phyloP scores from a whole-genome alignment of 53 echinoderm and acorn worm genomes.

The Luidia sarsii region DNA sequence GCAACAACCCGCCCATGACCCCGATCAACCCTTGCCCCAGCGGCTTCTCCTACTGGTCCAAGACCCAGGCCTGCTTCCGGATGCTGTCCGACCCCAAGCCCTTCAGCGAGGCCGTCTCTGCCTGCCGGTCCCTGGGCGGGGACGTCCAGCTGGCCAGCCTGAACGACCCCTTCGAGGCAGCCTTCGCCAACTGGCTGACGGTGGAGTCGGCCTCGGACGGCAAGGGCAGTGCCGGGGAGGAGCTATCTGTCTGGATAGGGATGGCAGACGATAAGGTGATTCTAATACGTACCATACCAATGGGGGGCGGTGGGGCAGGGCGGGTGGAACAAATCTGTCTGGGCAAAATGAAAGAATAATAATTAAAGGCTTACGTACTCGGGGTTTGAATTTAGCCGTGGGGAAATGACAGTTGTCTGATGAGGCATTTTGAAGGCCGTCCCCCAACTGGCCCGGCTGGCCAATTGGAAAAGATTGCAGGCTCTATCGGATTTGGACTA shows the following conservation, averaged over 20 bases:
- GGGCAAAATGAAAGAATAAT: too few species aligned
- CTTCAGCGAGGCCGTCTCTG: conserved; percentile 55
- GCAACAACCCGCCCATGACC: neutral
- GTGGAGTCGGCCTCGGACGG: conserved; percentile 9
- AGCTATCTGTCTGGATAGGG: conserved; percentile 77
- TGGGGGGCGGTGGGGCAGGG: too few species aligned
- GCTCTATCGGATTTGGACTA: too few species aligned
- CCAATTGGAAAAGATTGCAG: too few species aligned
- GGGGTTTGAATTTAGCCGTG: too few species aligned
- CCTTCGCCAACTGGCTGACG: conserved; percentile 74
- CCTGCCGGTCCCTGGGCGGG: conserved; percentile 60
- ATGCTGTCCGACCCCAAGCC: conserved; percentile 23
- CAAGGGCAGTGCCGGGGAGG: conserved; percentile 15
- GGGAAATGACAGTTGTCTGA: too few species aligned
- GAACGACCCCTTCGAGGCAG: conserved; percentile 71
- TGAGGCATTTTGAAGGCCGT: too few species aligned
- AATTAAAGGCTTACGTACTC: too few species aligned
- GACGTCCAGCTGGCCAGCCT: conserved; percentile 74
- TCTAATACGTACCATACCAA: too few species aligned
- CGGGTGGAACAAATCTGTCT: too few species aligned
- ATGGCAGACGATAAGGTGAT: conserved; percentile 52
- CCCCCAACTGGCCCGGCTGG: too few species aligned
- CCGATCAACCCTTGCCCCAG: conserved; percentile 53
- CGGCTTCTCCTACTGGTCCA: conserved; percentile 61
- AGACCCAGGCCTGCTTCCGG: conserved; percentile 60